These are phyloP conservation scores for Capitulum mitella DNA, from an alignment of 2,888 invertebrate species.

Conservation along the genomic window DNA sequence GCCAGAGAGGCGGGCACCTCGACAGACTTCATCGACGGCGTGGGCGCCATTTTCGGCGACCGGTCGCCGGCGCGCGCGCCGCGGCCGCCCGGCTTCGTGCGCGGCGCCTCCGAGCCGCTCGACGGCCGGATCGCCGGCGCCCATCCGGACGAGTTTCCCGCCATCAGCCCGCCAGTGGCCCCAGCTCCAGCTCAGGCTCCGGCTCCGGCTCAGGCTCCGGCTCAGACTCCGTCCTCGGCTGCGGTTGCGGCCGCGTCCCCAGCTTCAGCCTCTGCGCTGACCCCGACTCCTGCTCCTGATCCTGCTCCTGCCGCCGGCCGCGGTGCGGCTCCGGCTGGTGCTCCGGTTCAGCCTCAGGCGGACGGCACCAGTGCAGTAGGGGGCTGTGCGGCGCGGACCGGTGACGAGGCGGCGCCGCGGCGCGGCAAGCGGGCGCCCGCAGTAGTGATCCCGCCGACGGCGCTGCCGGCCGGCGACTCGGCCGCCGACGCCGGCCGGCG, in stretches of 20 bases:
- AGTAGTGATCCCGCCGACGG: background rate
- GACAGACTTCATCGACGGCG: slow-evolving; percentile 23
- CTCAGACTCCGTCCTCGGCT: background rate
- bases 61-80: background rate
- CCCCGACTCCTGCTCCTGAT: background rate
- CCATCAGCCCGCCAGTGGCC: too few relatives aligned
- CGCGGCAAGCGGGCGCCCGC: background rate
- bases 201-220: too few relatives aligned
- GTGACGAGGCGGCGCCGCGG: background rate
- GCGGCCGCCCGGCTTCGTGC: background rate
- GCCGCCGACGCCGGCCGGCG: background rate
- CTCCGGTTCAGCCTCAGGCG: too few relatives aligned
- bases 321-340: background rate
- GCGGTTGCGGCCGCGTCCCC: background rate
- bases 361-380: too few relatives aligned
- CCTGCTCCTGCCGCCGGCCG: background rate
- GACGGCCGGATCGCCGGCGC: background rate
- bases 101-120: background rate
- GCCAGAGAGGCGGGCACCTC: background rate
- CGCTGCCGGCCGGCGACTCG: background rate
- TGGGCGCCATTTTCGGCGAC: slow-evolving; percentile 2
- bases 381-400: too few relatives aligned
- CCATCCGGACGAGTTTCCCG: background rate
- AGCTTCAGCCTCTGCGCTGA: background rate
- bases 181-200: too few relatives aligned